Conservation (phyloP, 2,797 vertebrate genomes). For the Picus viridis region DNA sequence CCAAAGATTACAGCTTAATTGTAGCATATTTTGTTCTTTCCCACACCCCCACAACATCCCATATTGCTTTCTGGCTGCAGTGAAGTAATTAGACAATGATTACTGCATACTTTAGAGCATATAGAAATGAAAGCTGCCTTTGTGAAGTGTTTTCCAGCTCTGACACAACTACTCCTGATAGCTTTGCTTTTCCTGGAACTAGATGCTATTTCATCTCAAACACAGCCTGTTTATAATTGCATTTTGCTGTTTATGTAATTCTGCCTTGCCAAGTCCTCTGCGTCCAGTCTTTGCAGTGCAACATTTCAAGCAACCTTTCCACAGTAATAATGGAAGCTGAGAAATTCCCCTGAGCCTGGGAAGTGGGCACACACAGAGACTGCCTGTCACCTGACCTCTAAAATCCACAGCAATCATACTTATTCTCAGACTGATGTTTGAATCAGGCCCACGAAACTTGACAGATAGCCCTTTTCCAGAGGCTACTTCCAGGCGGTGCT, state of each 20-base stretch:
- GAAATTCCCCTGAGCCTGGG: background rate
- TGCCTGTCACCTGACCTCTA: background rate
- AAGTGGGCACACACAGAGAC: background rate
- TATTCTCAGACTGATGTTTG: background rate
- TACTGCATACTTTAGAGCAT: constrained; percentile 47
- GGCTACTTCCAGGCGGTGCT: background rate
- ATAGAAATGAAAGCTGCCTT: constrained; percentile 63
- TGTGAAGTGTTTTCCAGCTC: constrained; percentile 49
- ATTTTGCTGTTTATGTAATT: constrained; percentile 13
- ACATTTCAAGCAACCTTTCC: background rate
- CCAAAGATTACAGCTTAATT: constrained; percentile 68
- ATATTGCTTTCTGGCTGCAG: constrained; percentile 47
- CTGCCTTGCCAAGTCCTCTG: background rate
- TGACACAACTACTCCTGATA: constrained; percentile 40
- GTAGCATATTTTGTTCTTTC: constrained; percentile 48
- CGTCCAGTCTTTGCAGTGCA: background rate
- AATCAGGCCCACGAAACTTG: background rate
- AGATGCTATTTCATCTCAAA: constrained; percentile 12
- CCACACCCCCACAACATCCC: constrained; percentile 56
- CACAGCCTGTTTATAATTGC: constrained; percentile 19
- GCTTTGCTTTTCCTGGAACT: constrained; percentile 38
- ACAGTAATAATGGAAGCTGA: background rate
- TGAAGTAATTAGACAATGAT: constrained; percentile 33
- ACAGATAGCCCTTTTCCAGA: background rate
- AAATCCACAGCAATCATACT: background rate